Percentiles rank a stretch among this genome's conserved stretches.
phyloP scores from a whole-genome alignment of 1,140 invertebrate genomes.

The Heterodera carotae region DNA sequence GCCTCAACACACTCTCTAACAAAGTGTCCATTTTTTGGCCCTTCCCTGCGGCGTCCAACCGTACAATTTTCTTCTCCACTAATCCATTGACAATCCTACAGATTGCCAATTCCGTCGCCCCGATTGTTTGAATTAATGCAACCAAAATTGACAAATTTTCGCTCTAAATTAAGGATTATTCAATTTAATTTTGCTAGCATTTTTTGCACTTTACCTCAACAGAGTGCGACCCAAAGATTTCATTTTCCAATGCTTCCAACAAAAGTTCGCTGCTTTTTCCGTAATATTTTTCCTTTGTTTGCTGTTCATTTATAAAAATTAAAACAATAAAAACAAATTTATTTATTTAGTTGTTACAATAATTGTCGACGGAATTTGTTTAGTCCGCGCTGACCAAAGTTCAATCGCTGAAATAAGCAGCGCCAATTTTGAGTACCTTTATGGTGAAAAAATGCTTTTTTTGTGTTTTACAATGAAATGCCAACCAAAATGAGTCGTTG shows the following conservation, averaged over 20 bases:
- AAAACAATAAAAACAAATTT: not conserved
- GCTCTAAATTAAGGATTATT: not conserved
- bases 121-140: slow-evolving; percentile 28
- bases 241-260: not conserved
- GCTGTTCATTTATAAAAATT: not conserved
- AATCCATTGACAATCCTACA: slow-evolving; percentile 26
- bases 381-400: slow-evolving; percentile 10
- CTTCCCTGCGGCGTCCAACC: not conserved
- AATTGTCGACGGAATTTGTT: not conserved
- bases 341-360: not conserved
- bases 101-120: slow-evolving; percentile 29
- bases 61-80: slow-evolving; percentile 17
- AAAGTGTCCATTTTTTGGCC: slow-evolving; percentile 4
- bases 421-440: slow-evolving; percentile 38
- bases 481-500: slow-evolving; percentile 21
- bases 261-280: slow-evolving; percentile 23
- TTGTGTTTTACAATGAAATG: not conserved
- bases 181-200: not conserved
- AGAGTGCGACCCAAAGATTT: slow-evolving; percentile 1
- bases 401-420: slow-evolving; percentile 31
- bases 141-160: slow-evolving; percentile 16
- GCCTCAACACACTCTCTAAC: slow-evolving; percentile 24
- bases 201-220: not conserved
- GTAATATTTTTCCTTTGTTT: slow-evolving; percentile 34
- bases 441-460: slow-evolving; percentile 12